A percentile compares a stretch with the other conserved stretches of the same genome.
phyloP scores from a whole-genome alignment of 2,113 vertebrate species.

The Carassius gibelio region DNA sequence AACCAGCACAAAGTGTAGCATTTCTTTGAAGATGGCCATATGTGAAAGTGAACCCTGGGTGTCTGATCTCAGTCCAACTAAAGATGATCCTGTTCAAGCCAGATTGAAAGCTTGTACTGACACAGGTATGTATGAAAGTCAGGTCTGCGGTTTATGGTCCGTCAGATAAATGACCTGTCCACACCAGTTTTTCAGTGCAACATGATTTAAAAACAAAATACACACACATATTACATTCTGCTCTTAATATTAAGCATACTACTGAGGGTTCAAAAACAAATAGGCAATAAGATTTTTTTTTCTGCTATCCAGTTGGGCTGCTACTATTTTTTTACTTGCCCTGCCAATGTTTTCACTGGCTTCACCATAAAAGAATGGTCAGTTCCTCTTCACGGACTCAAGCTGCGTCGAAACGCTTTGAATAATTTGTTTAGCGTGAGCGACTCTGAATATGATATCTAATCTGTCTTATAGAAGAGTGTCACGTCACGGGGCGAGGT shows the following conservation, averaged over 20 bases:
- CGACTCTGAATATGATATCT: too few relatives aligned
- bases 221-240: not conserved
- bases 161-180: not conserved
- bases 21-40: constrained; percentile 77
- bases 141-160: constrained; percentile 42
- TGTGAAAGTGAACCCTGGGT: constrained; percentile 40
- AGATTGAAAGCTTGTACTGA: constrained; percentile 27
- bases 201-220: not conserved
- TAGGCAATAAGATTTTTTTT: not conserved
- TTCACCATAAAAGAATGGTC: too few relatives aligned
- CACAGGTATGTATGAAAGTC: constrained; percentile 57
- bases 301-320: not conserved
- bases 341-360: not conserved
- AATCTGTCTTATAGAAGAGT: too few relatives aligned
- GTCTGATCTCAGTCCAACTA: constrained; percentile 39
- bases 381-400: too few relatives aligned
- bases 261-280: not conserved
- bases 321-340: not conserved
- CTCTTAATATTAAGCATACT: not conserved
- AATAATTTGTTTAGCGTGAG: too few relatives aligned
- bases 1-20: constrained; percentile 77
- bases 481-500: too few relatives aligned
- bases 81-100: constrained; percentile 26
- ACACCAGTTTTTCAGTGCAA: not conserved
- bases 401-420: too few relatives aligned